Conservation (phyloP, 2,888 invertebrate species). For the Argyra leucocephala region DNA sequence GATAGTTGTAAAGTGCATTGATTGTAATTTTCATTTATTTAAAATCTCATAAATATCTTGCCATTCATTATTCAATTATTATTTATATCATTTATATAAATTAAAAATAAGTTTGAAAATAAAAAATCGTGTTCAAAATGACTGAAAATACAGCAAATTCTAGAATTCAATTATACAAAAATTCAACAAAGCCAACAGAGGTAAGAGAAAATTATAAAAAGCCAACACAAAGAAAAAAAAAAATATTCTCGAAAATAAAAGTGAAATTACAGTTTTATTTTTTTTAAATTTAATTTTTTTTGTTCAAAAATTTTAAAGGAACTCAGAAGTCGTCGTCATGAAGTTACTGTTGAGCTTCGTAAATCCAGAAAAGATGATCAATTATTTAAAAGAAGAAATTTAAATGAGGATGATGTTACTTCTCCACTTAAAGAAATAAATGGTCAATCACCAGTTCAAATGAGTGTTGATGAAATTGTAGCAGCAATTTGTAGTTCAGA, state of each 20-base stretch:
- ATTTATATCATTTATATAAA: not conserved
- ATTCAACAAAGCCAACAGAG: not conserved
- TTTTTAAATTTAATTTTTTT: not conserved
- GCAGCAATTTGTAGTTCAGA: constrained; percentile 60
- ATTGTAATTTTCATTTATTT: not conserved
- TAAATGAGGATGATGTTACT: constrained; percentile 49
- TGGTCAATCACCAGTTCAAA: constrained; percentile 40
- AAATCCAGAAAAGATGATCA: constrained; percentile 93
- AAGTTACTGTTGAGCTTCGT: constrained; percentile 80
- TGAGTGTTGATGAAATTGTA: constrained; percentile 64
- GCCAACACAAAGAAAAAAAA: not conserved
- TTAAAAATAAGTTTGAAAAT: not conserved
- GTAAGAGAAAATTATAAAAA: not conserved
- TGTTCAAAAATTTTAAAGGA: constrained; percentile 28
- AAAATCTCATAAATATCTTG: not conserved
- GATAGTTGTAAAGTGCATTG: too few relatives aligned
- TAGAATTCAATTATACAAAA: not conserved
- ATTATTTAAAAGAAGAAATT: constrained; percentile 78
- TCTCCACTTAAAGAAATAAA: constrained; percentile 48
- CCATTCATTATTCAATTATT: too few relatives aligned
- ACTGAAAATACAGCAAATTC: not conserved
- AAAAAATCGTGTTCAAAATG: not conserved
- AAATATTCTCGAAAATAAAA: not conserved
- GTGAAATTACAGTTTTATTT: not conserved
- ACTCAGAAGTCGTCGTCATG: constrained; percentile 77